Base-by-base conservation (phyloP, 1,140 invertebrate genomes). In the Maconellicoccus hirsutus region DNA sequence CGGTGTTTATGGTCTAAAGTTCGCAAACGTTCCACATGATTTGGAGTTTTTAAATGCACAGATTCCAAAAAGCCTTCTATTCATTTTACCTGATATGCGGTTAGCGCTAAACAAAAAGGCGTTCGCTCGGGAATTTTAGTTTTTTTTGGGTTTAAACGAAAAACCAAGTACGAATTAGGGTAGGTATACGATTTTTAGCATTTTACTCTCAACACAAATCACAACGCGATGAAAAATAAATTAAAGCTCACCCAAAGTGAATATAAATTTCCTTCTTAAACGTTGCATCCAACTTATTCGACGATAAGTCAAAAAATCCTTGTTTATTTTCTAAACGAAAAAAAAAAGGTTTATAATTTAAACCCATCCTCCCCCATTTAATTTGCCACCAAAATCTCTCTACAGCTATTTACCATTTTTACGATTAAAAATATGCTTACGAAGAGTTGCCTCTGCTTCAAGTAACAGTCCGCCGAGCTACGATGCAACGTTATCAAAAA, bases 221-320 rank as follows among this genome's bases (percentile, higher is more conserved):
- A 19, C 42, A 19, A 16, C 42, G 42, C 42, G 42, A 33, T 33
- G 29, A 52, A 52, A 52, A 52, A 52, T 52, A 52, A 52, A 52
- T 52, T 52, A 52, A 52, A 52, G 29, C 29, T 33, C 29, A 33
- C 29, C 42, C n/a, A 52, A 52, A 52, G 42, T 52, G 42, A 52
- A 52, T 52, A 52, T 52, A 52, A 52, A 52, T 52, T 52, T 19
- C 42, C 42, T 52, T 16, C 42, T 52, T 52, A 52, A 52, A 14
- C 42, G 42, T 52, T 16, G n/a, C 42, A 52, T 33, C 29, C 29
- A 33, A 33, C 29, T 33, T 33, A 33, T 52, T 52, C n/a, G 6
- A 52, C 42, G 42, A 52, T 52, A 52, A 52, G 42, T 52, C 42
- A 52, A 52, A 52, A 52, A 52, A 52, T 52, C 42, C 42, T 52